Evolutionary conservation across 2,113 vertebrate species (phyloP).

Genomic region (Cebidichthys violaceus): DNA sequence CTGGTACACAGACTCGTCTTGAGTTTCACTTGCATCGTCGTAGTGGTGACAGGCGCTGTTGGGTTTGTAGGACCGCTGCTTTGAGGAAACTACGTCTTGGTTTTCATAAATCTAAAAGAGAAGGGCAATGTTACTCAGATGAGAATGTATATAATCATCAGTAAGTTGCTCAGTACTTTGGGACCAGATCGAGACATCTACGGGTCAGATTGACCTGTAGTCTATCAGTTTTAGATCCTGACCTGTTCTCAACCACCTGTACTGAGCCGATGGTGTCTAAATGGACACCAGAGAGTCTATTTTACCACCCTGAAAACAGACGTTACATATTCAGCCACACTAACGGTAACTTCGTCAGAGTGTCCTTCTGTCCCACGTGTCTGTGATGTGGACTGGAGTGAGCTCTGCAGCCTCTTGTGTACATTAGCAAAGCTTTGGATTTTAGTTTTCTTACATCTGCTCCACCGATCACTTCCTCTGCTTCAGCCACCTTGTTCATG

Average conservation of each 20-base stretch:
- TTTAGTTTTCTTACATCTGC: slow-evolving; percentile 8
- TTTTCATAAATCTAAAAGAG: slow-evolving; percentile 40
- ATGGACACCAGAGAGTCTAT: neutral
- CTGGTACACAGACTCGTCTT: slow-evolving; percentile 26
- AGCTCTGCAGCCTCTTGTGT: neutral
- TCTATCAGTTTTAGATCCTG: too few species aligned
- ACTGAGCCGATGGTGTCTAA: too few species aligned
- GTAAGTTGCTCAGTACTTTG: neutral
- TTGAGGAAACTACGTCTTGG: fast-evolving
- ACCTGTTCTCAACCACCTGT: too few species aligned
- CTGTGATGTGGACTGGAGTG: neutral
- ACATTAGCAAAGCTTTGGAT: neutral
- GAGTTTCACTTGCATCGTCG: neutral
- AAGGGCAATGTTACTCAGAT: neutral
- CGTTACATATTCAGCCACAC: neutral
- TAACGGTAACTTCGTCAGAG: neutral
- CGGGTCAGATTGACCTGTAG: neutral
- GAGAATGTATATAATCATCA: neutral
- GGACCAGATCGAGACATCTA: neutral
- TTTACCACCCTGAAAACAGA: neutral
- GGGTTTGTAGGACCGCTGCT: neutral
- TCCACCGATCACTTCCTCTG: neutral
- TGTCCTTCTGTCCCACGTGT: neutral
- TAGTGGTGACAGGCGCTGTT: neutral
- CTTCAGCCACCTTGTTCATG: neutral